Conservation (phyloP, 1,140 invertebrate species). For the Bradysia coprophila region DNA sequence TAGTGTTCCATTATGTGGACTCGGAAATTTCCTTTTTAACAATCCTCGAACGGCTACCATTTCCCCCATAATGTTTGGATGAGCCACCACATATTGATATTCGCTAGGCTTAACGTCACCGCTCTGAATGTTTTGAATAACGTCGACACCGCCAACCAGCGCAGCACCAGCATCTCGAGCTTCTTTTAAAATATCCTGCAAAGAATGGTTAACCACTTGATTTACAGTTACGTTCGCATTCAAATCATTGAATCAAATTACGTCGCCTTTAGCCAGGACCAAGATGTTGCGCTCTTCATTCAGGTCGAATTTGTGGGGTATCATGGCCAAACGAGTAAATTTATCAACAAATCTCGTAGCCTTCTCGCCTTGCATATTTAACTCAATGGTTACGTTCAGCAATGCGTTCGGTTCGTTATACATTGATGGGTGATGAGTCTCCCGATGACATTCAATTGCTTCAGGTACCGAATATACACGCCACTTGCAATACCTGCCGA, state of each 20-base stretch:
- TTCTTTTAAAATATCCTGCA: constrained; percentile 29
- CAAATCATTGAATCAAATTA: constrained; percentile 6
- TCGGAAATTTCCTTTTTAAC: constrained; percentile 58
- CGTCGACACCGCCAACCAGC: constrained; percentile 40
- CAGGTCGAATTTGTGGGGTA: constrained; percentile 45
- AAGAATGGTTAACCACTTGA: not conserved
- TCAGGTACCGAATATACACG: constrained; percentile 44
- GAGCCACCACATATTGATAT: constrained; percentile 52
- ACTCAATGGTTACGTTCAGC: constrained; percentile 42
- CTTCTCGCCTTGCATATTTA: constrained; percentile 43
- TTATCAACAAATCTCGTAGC: constrained; percentile 37
- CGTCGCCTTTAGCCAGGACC: constrained; percentile 44
- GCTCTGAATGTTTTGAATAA: constrained; percentile 54
- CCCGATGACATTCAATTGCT: constrained; percentile 49
- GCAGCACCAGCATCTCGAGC: constrained; percentile 47
- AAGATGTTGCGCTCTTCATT: constrained; percentile 40
- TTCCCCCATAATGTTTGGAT: constrained; percentile 59
- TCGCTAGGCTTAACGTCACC: constrained; percentile 46
- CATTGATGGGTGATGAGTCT: constrained; percentile 58
- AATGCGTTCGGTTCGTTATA: constrained; percentile 45
- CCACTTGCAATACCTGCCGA: constrained; percentile 35
- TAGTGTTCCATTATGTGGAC: constrained; percentile 42
- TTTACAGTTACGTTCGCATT: not conserved
- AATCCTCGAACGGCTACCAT: constrained; percentile 50
- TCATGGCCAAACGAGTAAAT: constrained; percentile 34